phyloP scores from a whole-genome alignment of 2,888 invertebrate species.

The Dolichopus griseipennis region DNA sequence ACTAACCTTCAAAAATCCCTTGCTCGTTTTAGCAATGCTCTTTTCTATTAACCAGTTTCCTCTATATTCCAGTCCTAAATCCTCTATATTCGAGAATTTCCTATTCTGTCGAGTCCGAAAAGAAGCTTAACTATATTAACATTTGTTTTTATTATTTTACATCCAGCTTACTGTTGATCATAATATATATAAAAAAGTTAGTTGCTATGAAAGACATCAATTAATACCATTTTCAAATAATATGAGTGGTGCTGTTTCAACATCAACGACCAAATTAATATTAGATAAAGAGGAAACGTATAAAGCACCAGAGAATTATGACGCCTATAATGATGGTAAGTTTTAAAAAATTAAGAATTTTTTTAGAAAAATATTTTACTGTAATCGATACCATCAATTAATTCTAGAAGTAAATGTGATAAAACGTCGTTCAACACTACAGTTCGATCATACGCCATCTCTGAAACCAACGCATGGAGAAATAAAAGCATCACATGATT shows the following conservation, averaged over 20 bases:
- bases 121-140: not conserved
- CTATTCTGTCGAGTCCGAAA: no score
- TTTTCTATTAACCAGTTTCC: no score
- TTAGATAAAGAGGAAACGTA: constrained; percentile 47
- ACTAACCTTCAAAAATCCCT: no score
- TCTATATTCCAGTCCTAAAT: no score
- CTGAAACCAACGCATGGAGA: constrained; percentile 61
- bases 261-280: constrained; percentile 50
- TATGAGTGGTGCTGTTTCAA: constrained; percentile 63
- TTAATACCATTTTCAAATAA: constrained; percentile 69
- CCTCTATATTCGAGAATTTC: no score
- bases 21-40: no score
- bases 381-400: not conserved
- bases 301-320: constrained; percentile 21
- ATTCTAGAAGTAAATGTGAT: constrained; percentile 30
- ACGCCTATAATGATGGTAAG: constrained; percentile 27
- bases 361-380: constrained; percentile 16
- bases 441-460: constrained; percentile 63
- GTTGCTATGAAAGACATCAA: constrained; percentile 62
- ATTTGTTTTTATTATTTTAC: constrained; percentile 10
- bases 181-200: constrained; percentile 60
- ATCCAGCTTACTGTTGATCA: constrained; percentile 63
- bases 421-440: constrained; percentile 52
- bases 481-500: constrained; percentile 58
- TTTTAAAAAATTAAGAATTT: not conserved